A percentile compares a stretch with the other conserved stretches of the same genome.
Evolutionary conservation across 2,888 invertebrate species (phyloP).

Genomic region (Eupithecia vulgata): DNA sequence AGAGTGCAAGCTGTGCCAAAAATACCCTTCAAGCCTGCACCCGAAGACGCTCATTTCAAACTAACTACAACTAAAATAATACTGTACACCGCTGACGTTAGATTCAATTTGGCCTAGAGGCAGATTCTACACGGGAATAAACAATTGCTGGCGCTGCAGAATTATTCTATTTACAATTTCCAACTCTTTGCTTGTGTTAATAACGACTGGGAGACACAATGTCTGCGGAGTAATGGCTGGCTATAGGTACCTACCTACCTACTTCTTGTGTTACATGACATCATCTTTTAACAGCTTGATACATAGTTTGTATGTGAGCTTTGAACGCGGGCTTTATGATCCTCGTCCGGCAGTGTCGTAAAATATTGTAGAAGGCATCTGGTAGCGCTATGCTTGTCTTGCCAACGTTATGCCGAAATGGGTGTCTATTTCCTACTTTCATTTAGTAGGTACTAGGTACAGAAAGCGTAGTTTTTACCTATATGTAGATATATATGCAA

Average conservation of each 20-base stretch:
- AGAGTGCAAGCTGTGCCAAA: slow-evolving; percentile 71
- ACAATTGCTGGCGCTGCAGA: slow-evolving; percentile 5
- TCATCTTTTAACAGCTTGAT: slow-evolving; percentile 17
- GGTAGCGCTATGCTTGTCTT: slow-evolving; percentile 53
- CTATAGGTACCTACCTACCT: not conserved
- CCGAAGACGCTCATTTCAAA: not conserved
- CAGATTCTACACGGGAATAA: not conserved
- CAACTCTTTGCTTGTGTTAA: slow-evolving; percentile 14
- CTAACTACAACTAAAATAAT: slow-evolving; percentile 5
- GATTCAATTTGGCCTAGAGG: slow-evolving; percentile 8
- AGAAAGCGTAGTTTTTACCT: not conserved
- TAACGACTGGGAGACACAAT: slow-evolving; percentile 13
- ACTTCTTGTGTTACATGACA: slow-evolving; percentile 35
- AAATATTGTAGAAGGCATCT: slow-evolving; percentile 66
- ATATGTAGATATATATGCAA: not conserved
- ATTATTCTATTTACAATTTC: not conserved
- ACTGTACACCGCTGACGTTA: slow-evolving; percentile 6
- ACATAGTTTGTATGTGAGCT: slow-evolving; percentile 40
- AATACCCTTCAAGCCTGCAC: slow-evolving; percentile 61
- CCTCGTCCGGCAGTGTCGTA: slow-evolving; percentile 74
- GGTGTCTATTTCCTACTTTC: slow-evolving; percentile 26
- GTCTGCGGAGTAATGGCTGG: slow-evolving; percentile 36
- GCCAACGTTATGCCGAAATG: slow-evolving; percentile 32
- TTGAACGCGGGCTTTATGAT: slow-evolving; percentile 73
- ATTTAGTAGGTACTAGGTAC: not conserved